Evolutionary conservation across 2,797 vertebrate species (phyloP), one percentile per base, ranked within the genome.

Genomic region (Rhadinocentrus ornatus): DNA sequence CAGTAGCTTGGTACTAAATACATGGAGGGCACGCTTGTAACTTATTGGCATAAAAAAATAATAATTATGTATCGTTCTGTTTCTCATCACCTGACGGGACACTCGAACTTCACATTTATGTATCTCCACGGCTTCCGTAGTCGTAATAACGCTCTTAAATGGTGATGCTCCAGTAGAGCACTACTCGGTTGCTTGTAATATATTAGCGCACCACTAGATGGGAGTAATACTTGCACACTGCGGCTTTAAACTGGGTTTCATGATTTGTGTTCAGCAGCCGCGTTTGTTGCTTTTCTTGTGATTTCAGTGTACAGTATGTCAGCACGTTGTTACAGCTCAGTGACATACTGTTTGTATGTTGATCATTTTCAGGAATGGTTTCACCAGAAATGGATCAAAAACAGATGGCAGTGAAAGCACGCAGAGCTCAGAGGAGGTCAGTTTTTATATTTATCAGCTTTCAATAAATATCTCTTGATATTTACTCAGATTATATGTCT

Each of bases 281-380:
- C 32, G 39, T 39, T 24, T 0, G 22, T 1, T 15, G 35, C 56
- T 61, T 60, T 9, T 29, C 0, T 41, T 66, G 52, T 4, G 26
- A n/a, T 55, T 35, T 48, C 7, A 68, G 34, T 2, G 1, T 44
- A 9, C 4, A 41, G 3, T 41, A 16, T 62, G 9, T 61, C 24
- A 0, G 5, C 56, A 8, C 34, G n/a, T 44, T 24, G 24, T 53
- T 32, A 27, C 54, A 59, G 37, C 1, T 8, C 9, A 56, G 37
- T 62, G 1, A 62, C 46, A 16, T 29, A 5, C 2, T 48, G 3
- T 41, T 60, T 60, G 12, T 67, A 18, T 75, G 2, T 78, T 62
- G 54, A 52, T 73, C 1, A 12, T 64, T 88, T 85, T 64, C 80
- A 92, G 91, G 69, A 87, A 68, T 3, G 22, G 59, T 65, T n/a